A percentile compares a stretch with the other conserved stretches of the same genome.
Conservation (phyloP, 1,140 invertebrate species). For the Ephestia elutella region DNA sequence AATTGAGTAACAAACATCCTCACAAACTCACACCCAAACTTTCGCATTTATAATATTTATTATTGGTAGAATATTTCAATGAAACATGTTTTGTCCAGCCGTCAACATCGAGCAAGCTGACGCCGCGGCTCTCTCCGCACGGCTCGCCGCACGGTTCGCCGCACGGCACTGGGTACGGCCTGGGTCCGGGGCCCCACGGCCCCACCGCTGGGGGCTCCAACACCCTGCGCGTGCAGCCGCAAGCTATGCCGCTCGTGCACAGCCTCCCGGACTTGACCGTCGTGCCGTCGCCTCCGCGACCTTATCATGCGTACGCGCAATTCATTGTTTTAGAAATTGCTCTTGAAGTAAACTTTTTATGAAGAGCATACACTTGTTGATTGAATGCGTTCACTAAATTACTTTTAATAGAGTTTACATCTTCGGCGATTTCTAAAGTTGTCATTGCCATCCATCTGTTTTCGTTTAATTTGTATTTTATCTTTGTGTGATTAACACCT, state of each 20-base stretch:
- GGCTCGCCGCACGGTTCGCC: conserved; percentile 13
- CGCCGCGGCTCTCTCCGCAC: conserved; percentile 12
- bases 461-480: no score
- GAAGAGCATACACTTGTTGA: no score
- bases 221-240: conserved; percentile 84
- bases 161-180: conserved; percentile 24
- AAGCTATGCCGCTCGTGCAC: conserved; percentile 73
- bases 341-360: no score
- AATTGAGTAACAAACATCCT: no score
- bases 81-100: conserved; percentile 16
- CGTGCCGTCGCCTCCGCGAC: conserved; percentile 29
- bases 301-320: conserved; percentile 19
- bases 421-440: no score
- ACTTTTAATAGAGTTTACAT: no score
- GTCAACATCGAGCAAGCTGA: conserved; percentile 14
- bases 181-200: conserved; percentile 82
- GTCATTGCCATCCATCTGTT: no score
- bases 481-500: no score
- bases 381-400: no score
- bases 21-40: no score
- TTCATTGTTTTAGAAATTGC: neutral
- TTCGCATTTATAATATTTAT: no score
- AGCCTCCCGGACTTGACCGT: conserved; percentile 63
- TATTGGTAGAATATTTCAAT: no score
- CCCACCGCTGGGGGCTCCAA: conserved; percentile 71